Conservation (phyloP, 2,888 invertebrate species). For the Hypomecis atomaria region DNA sequence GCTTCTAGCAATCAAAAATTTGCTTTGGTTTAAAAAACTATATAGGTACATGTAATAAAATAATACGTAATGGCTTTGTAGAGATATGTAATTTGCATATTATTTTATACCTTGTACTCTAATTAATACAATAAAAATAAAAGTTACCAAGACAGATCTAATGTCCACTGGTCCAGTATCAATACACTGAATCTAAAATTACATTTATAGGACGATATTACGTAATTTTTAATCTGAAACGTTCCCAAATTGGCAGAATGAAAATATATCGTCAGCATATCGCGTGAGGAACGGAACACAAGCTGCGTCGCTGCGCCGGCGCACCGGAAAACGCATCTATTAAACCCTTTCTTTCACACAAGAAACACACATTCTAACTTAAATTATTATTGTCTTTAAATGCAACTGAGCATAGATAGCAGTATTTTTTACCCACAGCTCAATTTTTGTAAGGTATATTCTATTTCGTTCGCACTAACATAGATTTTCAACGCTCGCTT, state of each 20-base stretch:
- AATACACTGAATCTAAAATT: too few relatives aligned
- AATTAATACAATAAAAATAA: too few relatives aligned
- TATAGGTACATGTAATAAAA: neutral
- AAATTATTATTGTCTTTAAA: neutral
- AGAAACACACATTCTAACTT: constrained; percentile 8
- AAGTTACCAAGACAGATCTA: too few relatives aligned
- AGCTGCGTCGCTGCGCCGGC: constrained; percentile 65
- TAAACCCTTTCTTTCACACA: constrained; percentile 47
- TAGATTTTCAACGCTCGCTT: too few relatives aligned
- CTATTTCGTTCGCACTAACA: too few relatives aligned
- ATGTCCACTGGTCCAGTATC: too few relatives aligned
- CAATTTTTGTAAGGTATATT: neutral
- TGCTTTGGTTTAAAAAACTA: neutral
- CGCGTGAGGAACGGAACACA: constrained; percentile 61
- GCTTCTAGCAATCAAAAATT: constrained; percentile 2
- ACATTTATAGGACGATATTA: neutral
- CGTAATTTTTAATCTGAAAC: neutral
- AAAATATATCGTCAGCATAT: constrained; percentile 26
- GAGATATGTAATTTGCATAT: too few relatives aligned
- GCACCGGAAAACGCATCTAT: constrained; percentile 57
- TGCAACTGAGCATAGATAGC: too few relatives aligned
- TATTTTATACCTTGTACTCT: too few relatives aligned
- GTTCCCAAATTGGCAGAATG: neutral
- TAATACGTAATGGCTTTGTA: too few relatives aligned
- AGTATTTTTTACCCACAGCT: too few relatives aligned